Evolutionary conservation across 1,140 invertebrate species (phyloP), one percentile per base, ranked within the genome.

Genomic region (Archivesica marissinica): DNA sequence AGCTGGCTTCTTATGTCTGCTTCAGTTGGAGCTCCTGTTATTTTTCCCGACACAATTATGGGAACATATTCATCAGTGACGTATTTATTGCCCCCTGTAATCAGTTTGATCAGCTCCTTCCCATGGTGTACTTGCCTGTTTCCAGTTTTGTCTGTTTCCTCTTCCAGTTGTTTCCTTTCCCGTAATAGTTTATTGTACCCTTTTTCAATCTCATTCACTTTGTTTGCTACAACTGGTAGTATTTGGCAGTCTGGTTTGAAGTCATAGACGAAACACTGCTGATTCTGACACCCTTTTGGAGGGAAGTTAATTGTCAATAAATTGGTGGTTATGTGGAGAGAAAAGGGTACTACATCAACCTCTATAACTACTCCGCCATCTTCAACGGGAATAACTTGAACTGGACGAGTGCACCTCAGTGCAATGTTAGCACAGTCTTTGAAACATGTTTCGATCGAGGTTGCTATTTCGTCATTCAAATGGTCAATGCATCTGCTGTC

Each of bases 11-110:
- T 1, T 2, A 54, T 17, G 1, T 54, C 23, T 20, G 1, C 1
- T 33, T 52, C 47, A 54, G 52, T 33, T 33, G 6, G 13, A 23
- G 6, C 2, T 0, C 47, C 72, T 3, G 44, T n/a, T 3, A 75
- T 75, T 17, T 75, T 11, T n/a, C 72, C 72, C 33, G 44, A 75
- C 0, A 2, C 1, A 30, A 75, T 75, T 6, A 75, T n/a, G 11
- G 72, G 72, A 33, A 75, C 23, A 54, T 33, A 75, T 1, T 44
- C 72, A 28, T 75, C 72, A 35, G 72, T 75, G 3, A 75, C 50
- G 20, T 52, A 75, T 38, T 2, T 75, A 9, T 50, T 33, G 0
- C 72, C 72, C 0, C 72, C 50, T 6, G 72, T 75, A 7, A 75
- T 23, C 25, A 54, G 6, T 52, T 75, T 75, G 2, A 17, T 30